phyloP scores from a whole-genome alignment of 2,888 invertebrate genomes.

The Octodonta nipae region DNA sequence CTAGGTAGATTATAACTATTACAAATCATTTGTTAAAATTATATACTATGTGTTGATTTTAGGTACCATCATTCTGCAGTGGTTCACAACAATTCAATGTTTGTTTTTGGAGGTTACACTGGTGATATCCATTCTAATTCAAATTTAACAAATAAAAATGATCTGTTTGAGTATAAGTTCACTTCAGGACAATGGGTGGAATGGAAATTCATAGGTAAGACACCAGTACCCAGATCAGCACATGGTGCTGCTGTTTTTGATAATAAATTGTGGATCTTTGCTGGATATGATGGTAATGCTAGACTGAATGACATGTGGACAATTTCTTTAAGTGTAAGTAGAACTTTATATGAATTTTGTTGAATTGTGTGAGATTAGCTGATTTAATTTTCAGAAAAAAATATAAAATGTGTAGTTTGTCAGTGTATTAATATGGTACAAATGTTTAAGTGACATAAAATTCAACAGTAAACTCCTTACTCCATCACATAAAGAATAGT shows the following conservation, averaged over 20 bases:
- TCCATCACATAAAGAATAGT: too few species aligned
- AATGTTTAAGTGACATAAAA: too few species aligned
- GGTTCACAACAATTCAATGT: slow-evolving; percentile 64
- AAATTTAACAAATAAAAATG: slow-evolving; percentile 89
- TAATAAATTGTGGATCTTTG: slow-evolving; percentile 91
- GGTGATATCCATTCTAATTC: slow-evolving; percentile 93
- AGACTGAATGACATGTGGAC: slow-evolving; percentile 96
- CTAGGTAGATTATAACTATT: slow-evolving; percentile 27
- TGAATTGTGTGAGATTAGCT: too few species aligned
- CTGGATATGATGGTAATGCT: slow-evolving; percentile 92
- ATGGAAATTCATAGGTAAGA: slow-evolving; percentile 80
- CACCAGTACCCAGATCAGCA: slow-evolving; percentile 79
- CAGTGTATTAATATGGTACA: too few species aligned
- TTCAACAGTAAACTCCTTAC: too few species aligned
- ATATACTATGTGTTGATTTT: slow-evolving; percentile 3
- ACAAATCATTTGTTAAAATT: slow-evolving; percentile 1
- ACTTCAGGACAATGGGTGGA: slow-evolving; percentile 86
- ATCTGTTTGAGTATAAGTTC: slow-evolving; percentile 87
- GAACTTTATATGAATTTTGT: too few species aligned
- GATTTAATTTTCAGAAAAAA: too few species aligned
- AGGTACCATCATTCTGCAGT: slow-evolving; percentile 93
- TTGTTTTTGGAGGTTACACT: slow-evolving; percentile 92
- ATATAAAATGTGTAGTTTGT: too few species aligned
- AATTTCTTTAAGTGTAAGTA: slow-evolving; percentile 61
- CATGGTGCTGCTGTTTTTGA: slow-evolving; percentile 91